phyloP scores from a whole-genome alignment of 2,113 vertebrate genomes.

The Boleophthalmus pectinirostris region DNA sequence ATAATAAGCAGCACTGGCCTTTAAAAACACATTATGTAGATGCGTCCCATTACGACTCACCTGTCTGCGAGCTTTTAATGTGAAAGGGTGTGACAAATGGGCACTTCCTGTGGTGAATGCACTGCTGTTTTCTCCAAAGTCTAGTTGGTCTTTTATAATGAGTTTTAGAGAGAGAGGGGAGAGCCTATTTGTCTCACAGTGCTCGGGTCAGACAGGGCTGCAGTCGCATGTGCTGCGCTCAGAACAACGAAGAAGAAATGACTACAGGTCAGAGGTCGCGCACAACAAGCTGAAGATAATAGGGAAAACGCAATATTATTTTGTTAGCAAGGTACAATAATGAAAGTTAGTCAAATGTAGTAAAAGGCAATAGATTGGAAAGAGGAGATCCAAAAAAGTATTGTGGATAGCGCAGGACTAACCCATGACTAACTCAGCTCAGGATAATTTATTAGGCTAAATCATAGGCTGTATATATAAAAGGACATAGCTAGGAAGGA shows the following conservation, averaged over 20 bases:
- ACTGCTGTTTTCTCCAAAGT: conserved; percentile 26
- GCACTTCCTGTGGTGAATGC: conserved; percentile 13
- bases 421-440: no score
- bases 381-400: no score
- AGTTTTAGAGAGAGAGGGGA: conserved; percentile 20
- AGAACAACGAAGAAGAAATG: conserved; percentile 19
- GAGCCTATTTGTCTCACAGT: conserved; percentile 33
- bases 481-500: no score
- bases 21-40: conserved; percentile 14
- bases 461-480: no score
- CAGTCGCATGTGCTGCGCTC: conserved; percentile 24
- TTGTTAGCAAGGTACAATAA: background rate
- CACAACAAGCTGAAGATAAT: background rate
- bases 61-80: conserved; percentile 7
- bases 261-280: background rate
- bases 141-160: conserved; percentile 35
- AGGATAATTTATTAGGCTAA: no score
- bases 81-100: conserved; percentile 26
- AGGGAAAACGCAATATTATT: background rate
- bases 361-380: no score
- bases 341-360: no score
- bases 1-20: conserved; percentile 3
- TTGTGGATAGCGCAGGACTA: no score
- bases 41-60: conserved; percentile 1
- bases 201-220: conserved; percentile 30